phyloP scores from a whole-genome alignment of 2,888 invertebrate genomes.

The Dastarcus helophoroides region DNA sequence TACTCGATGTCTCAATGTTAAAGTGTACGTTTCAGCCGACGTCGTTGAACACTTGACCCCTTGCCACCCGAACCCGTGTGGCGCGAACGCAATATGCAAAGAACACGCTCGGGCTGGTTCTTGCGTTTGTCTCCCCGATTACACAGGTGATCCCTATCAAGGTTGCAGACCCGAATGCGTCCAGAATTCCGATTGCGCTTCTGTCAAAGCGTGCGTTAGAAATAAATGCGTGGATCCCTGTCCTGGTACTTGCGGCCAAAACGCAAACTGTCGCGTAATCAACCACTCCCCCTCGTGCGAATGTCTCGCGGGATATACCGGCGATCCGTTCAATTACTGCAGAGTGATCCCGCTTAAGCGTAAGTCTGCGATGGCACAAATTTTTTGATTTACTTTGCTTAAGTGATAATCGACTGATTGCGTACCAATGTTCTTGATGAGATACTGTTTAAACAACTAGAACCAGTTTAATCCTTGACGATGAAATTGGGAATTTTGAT shows the following conservation, averaged over 20 bases:
- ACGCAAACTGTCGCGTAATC: conserved; percentile 63
- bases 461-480: too few species aligned
- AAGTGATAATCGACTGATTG: too few species aligned
- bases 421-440: too few species aligned
- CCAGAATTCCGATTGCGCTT: conserved; percentile 58
- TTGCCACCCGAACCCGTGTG: conserved; percentile 56
- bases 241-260: conserved; percentile 57
- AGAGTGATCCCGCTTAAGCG: conserved; percentile 25
- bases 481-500: too few species aligned
- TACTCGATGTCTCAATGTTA: too few species aligned
- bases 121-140: conserved; percentile 53
- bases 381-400: too few species aligned
- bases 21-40: too few species aligned
- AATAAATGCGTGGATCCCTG: conserved; percentile 65
- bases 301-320: conserved; percentile 50
- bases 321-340: conserved; percentile 42
- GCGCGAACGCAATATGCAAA: conserved; percentile 50
- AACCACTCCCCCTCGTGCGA: conserved; percentile 65
- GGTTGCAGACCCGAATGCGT: conserved; percentile 64
- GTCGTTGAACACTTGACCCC: conserved; percentile 40
- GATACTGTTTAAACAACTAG: too few species aligned
- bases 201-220: conserved; percentile 58
- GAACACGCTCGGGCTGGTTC: conserved; percentile 50
- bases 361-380: too few species aligned
- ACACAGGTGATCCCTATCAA: conserved; percentile 59